Percentiles rank a stretch among this genome's conserved stretches.
These are phyloP conservation scores for Trichomycterus rosablanca DNA, from an alignment of 2,113 vertebrate species.

Conservation along the genomic window DNA sequence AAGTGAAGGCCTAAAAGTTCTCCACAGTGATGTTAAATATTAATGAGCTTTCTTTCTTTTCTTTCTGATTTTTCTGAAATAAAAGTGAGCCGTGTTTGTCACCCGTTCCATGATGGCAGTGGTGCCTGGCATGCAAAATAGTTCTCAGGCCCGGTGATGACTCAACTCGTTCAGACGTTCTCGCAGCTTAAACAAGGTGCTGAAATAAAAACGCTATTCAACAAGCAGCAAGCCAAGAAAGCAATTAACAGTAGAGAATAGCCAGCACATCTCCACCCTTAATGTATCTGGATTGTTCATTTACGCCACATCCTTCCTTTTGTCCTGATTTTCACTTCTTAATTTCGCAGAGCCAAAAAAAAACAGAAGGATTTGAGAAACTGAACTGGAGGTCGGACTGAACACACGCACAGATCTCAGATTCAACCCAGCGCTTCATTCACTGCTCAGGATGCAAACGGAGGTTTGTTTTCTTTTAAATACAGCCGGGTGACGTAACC, in stretches of 20 bases:
- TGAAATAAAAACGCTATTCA: conserved; percentile 38
- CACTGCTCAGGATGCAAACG: background rate
- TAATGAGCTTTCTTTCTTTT: no score
- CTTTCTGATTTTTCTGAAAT: background rate
- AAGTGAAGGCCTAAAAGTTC: no score
- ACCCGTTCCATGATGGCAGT: background rate
- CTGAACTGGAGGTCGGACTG: background rate
- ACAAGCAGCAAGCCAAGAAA: conserved; percentile 31
- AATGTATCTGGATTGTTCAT: conserved; percentile 19
- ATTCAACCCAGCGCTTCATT: background rate
- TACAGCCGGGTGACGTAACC: conserved; percentile 18
- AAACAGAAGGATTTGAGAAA: conserved; percentile 16
- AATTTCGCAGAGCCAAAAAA: background rate
- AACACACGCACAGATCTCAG: background rate
- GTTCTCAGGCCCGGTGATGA: conserved; percentile 22
- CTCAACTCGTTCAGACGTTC: conserved; percentile 22
- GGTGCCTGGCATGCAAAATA: conserved; percentile 10
- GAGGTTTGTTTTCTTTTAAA: background rate
- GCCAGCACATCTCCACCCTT: conserved; percentile 13
- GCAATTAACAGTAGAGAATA: conserved; percentile 26
- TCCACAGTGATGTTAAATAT: no score
- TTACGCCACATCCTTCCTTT: background rate
- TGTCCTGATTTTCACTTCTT: background rate
- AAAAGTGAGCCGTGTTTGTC: conserved; percentile 6
- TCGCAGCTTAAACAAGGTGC: conserved; percentile 35